Evolutionary conservation across 2,797 vertebrate genomes (phyloP).

Genomic region (Enteromius fasciolatus): DNA sequence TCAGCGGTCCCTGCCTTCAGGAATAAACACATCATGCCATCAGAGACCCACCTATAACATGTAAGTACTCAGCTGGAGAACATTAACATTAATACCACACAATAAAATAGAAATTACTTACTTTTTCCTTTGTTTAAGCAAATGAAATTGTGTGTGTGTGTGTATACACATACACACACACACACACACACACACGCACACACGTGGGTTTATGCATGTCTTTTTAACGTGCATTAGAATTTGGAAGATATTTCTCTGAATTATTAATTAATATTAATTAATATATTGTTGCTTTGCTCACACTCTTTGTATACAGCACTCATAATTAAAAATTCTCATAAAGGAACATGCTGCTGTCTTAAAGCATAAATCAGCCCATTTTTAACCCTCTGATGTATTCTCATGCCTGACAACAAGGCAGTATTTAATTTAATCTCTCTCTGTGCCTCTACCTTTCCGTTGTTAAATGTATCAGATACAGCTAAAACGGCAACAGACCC

Average conservation of each 20-base stretch:
- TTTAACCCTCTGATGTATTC: conserved; percentile 7
- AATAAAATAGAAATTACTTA: too few species aligned
- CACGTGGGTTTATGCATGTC: too few species aligned
- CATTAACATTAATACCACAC: not conserved
- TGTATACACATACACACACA: too few species aligned
- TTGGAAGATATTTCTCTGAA: not conserved
- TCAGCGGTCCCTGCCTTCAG: not conserved
- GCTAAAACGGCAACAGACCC: not conserved
- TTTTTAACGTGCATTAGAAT: too few species aligned
- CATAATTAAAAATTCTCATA: not conserved
- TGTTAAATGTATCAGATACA: conserved; percentile 26
- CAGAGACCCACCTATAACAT: not conserved
- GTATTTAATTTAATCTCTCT: conserved; percentile 23
- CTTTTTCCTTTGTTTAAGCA: too few species aligned
- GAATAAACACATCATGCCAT: conserved; percentile 24
- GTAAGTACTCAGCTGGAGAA: not conserved
- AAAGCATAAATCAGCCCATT: not conserved
- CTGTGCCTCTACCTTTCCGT: conserved; percentile 1
- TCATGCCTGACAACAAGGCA: not conserved
- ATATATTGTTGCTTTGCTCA: not conserved
- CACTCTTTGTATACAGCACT: not conserved
- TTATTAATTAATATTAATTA: too few species aligned
- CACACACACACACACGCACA: too few species aligned
- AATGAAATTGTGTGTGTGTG: too few species aligned
- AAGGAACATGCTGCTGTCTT: not conserved